Evolutionary conservation across 2,113 vertebrate genomes (phyloP).

Genomic region (Callithrix jacchus): DNA sequence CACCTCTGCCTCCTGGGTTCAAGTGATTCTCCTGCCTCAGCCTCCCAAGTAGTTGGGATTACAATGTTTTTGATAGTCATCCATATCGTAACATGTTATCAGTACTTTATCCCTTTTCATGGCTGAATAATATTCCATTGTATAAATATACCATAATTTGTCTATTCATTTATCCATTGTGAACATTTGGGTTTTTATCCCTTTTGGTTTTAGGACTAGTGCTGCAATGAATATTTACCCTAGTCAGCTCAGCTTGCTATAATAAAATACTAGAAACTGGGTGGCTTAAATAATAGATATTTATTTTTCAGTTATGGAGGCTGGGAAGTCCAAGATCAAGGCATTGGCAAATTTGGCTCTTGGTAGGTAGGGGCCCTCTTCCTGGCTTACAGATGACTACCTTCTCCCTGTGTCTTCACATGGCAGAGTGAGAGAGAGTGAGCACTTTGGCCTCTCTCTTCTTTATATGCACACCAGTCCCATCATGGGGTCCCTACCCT

Average conservation of each 20-base stretch:
- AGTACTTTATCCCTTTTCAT: neutral
- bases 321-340: neutral
- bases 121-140: neutral
- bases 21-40: too few species aligned
- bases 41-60: too few species aligned
- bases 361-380: neutral
- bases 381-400: too few species aligned
- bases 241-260: neutral
- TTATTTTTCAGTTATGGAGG: neutral
- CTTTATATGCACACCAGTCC: neutral
- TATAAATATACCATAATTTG: too few species aligned
- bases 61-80: neutral
- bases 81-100: neutral
- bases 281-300: neutral
- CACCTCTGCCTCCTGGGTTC: too few species aligned
- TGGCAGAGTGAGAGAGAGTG: neutral
- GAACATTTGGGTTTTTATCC: neutral
- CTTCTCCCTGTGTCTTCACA: neutral
- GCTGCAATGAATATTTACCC: neutral
- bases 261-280: neutral
- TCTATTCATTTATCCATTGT: neutral
- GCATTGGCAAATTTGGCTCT: neutral
- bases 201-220: neutral
- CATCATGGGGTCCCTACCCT: neutral
- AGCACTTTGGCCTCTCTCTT: neutral